Conservation (phyloP, 2,888 invertebrate species). For the Ametastegia equiseti region DNA sequence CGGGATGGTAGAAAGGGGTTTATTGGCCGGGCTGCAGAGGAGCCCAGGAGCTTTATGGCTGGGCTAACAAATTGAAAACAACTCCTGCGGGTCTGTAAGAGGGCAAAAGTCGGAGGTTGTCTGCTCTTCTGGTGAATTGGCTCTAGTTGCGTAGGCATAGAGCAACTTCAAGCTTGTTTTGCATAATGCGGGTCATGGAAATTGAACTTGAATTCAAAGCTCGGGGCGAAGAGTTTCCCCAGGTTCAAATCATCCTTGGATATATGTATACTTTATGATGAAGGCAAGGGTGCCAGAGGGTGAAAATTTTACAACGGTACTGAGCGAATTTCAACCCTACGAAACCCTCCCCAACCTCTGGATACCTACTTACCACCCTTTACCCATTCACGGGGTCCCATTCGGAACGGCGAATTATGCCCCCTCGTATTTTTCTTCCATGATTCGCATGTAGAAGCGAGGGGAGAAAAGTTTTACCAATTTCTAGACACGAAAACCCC, state of each 20-base stretch:
- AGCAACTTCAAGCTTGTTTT: no score
- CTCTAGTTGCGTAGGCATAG: background rate
- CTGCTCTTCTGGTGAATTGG: background rate
- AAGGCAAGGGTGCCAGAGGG: background rate
- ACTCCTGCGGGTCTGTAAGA: background rate
- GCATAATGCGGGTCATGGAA: constrained; percentile 16
- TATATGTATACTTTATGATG: background rate
- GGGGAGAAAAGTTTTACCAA: background rate
- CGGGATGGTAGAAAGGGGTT: background rate
- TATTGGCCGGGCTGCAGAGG: background rate
- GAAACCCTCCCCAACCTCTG: no score
- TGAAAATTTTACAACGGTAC: background rate
- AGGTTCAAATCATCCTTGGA: background rate
- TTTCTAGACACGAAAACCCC: no score
- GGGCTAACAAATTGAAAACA: constrained; percentile 28
- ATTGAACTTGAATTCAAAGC: constrained; percentile 11
- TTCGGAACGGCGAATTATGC: background rate
- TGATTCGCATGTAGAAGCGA: background rate
- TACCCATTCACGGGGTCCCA: background rate
- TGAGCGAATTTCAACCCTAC: background rate
- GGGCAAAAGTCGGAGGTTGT: background rate
- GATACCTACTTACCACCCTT: background rate
- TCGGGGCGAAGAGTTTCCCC: background rate
- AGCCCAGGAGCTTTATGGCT: background rate
- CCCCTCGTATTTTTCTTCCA: background rate